Evolutionary conservation across 2,888 invertebrate species (phyloP).

Genomic region (Cantharis rufa): DNA sequence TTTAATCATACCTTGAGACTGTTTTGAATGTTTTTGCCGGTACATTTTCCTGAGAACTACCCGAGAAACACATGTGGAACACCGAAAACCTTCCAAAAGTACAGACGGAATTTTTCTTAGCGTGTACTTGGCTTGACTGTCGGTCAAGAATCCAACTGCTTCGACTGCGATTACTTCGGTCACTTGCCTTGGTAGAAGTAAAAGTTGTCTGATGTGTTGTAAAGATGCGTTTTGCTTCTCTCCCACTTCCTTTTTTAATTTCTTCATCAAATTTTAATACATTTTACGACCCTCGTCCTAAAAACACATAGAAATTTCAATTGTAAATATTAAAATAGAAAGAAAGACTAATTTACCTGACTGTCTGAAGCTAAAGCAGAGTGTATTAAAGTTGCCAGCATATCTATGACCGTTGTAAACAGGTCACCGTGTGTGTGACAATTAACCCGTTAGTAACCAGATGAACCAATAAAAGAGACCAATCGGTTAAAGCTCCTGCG

Average conservation of each 20-base stretch:
- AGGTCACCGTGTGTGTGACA: conserved; percentile 85
- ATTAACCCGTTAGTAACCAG: conserved; percentile 91
- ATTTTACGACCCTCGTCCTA: conserved; percentile 89
- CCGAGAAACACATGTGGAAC: too few species aligned
- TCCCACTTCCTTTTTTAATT: conserved; percentile 89
- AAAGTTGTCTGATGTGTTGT: too few species aligned
- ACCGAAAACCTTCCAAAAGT: too few species aligned
- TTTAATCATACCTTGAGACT: too few species aligned
- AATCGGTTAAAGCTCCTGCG: conserved; percentile 87
- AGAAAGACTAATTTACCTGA: conserved; percentile 44
- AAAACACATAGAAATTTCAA: conserved; percentile 39
- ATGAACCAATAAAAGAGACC: conserved; percentile 92
- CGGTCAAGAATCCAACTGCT: too few species aligned
- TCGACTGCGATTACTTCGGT: too few species aligned
- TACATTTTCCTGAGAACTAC: too few species aligned
- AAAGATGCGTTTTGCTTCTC: conserved; percentile 85
- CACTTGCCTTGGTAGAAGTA: too few species aligned
- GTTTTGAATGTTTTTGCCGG: too few species aligned
- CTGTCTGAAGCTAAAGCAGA: conserved; percentile 76
- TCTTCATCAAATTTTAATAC: conserved; percentile 94
- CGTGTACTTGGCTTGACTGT: too few species aligned
- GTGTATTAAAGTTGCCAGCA: conserved; percentile 98
- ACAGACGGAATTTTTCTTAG: too few species aligned
- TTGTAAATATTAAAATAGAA: conserved; percentile 1
- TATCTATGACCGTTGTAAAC: conserved; percentile 96